Percentiles rank a stretch among this genome's conserved stretches.
phyloP scores from a whole-genome alignment of 2,888 invertebrate species.

The Microplitis manilae region DNA sequence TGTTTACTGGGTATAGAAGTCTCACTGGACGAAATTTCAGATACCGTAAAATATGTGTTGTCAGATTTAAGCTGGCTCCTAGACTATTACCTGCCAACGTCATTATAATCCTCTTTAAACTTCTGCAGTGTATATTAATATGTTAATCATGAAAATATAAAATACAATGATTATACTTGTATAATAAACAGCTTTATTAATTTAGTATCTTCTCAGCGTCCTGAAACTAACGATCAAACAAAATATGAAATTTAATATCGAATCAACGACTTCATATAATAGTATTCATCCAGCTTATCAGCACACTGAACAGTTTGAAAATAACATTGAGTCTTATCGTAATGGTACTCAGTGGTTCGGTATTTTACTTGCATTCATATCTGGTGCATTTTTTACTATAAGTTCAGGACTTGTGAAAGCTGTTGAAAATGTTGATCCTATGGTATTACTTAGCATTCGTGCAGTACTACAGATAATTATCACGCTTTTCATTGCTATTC shows the following conservation, averaged over 20 bases:
- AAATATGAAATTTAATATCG: slow-evolving; percentile 65
- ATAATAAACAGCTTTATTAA: slow-evolving; percentile 17
- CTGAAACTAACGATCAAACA: background rate
- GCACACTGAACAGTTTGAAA: slow-evolving; percentile 65
- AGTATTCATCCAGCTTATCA: slow-evolving; percentile 66
- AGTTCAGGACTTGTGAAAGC: slow-evolving; percentile 72
- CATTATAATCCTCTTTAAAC: slow-evolving; percentile 56
- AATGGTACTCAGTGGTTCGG: slow-evolving; percentile 69
- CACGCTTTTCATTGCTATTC: slow-evolving; percentile 66
- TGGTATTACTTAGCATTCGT: slow-evolving; percentile 70
- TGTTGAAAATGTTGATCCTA: slow-evolving; percentile 70
- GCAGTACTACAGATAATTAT: slow-evolving; percentile 68
- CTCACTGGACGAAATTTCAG: too few relatives aligned
- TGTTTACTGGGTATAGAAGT: too few relatives aligned
- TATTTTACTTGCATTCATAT: slow-evolving; percentile 70
- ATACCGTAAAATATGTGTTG: too few relatives aligned
- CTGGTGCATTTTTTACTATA: slow-evolving; percentile 72
- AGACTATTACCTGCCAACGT: slow-evolving; percentile 22
- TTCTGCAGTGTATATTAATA: slow-evolving; percentile 51
- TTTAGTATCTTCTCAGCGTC: slow-evolving; percentile 1
- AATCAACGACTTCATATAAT: slow-evolving; percentile 64
- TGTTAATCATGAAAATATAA: slow-evolving; percentile 52
- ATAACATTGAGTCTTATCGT: slow-evolving; percentile 62
- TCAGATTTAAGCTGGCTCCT: too few relatives aligned
- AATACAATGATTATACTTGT: slow-evolving; percentile 30